phyloP scores from a whole-genome alignment of 2,113 vertebrate genomes.

The Lycocorax pyrrhopterus region DNA sequence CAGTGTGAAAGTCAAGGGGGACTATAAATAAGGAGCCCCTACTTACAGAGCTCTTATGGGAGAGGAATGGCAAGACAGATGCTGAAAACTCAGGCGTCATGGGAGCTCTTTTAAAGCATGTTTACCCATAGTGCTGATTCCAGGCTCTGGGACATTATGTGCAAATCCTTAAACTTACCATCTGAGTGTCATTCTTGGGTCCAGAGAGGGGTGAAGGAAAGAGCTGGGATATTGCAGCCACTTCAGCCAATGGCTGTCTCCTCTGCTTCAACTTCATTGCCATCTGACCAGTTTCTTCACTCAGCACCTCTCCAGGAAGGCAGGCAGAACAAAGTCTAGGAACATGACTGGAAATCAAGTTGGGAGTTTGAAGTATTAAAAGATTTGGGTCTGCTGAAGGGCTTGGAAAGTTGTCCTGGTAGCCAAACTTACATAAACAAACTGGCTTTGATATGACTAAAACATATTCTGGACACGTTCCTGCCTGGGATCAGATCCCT shows the following conservation, averaged over 20 bases:
- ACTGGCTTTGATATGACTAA: conserved; percentile 8
- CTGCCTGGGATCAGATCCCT: conserved; percentile 32
- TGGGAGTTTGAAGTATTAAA: neutral
- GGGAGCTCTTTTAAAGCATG: neutral
- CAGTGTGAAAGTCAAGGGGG: neutral
- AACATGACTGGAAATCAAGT: neutral
- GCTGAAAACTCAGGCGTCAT: neutral
- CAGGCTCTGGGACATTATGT: neutral
- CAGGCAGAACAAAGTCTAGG: neutral
- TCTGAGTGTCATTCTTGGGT: neutral
- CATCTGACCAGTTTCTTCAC: neutral
- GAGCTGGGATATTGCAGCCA: neutral
- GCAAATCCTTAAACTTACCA: neutral
- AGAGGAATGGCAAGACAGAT: neutral
- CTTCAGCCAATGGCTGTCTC: neutral
- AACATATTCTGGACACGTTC: conserved; percentile 4
- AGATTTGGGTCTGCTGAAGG: neutral
- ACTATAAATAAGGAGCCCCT: neutral
- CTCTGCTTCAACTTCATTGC: neutral
- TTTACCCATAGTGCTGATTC: neutral
- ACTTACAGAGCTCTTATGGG: neutral
- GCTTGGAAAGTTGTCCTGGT: conserved; percentile 2
- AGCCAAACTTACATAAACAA: conserved; percentile 31
- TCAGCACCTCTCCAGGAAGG: neutral
- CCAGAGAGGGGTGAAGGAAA: neutral